Percentiles rank a stretch among this genome's conserved stretches.
Conservation (phyloP, 2,797 vertebrate species). For the Varecia variegata region DNA sequence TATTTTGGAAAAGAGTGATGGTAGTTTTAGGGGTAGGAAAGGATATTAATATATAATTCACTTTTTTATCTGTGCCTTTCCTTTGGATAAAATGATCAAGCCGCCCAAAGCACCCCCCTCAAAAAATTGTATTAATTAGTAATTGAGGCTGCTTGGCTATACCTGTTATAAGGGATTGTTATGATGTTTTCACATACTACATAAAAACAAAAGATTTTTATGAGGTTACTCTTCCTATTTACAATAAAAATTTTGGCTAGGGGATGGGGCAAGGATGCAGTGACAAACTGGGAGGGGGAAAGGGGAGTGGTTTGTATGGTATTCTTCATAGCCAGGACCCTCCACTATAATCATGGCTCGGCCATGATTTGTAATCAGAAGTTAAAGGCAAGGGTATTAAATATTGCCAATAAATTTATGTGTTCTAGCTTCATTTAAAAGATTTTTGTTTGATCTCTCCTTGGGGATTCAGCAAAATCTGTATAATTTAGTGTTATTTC, state of each 20-base stretch:
- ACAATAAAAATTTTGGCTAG: neutral
- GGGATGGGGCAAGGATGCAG: neutral
- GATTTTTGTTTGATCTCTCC: conserved; percentile 1
- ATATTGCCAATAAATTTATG: neutral
- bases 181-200: neutral
- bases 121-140: neutral
- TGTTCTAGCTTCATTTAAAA: neutral
- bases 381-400: neutral
- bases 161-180: neutral
- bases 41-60: neutral
- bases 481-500: neutral
- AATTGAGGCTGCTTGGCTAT: neutral
- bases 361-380: conserved; percentile 21
- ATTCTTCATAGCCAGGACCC: neutral
- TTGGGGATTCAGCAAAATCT: neutral
- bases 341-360: neutral
- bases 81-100: conserved; percentile 7
- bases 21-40: neutral
- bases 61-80: neutral
- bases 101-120: neutral
- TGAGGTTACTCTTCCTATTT: conserved; percentile 1
- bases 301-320: neutral
- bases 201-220: neutral
- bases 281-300: neutral
- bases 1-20: neutral